Base-by-base conservation (phyloP, 2,113 vertebrate species). In the Aegithalos caudatus region DNA sequence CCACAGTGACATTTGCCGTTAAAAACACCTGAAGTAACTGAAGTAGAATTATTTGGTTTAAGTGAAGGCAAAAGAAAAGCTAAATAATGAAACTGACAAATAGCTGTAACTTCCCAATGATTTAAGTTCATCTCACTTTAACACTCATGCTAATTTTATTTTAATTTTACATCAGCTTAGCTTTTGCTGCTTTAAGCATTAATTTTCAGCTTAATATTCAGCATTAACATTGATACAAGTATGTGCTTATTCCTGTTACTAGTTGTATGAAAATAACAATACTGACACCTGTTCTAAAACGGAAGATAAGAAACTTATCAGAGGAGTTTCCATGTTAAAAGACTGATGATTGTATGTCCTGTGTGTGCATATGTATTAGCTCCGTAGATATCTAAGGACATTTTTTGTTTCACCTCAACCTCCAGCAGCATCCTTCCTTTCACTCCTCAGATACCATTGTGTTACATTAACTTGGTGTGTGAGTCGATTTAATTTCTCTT, bases 111-210 rank as follows among this genome's bases (percentile, higher is more conserved):
- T 91, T 95, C 53, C 66, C 47, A 85, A 3, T 62, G n/a, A 80
- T 92, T 88, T 94, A 76, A 86, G 76, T 96, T 92, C 90, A 92
- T 93, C 79, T 93, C 85, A 96, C 91, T 94, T 91, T 92, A 95
- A 95, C 95, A 65, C 19, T 88, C 88, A 94, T 96, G 85, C 94
- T 96, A 82, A 89, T 96, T 95, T 95, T 94, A 60, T 96, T 96
- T 97, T 96, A 87, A 73, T 96, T 96, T 96, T 73, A 93, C 79
- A 90, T 95, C 79, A 94, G 53, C 86, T 92, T 91, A 96, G 56
- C 89, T 92, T 88, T 95, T 90, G 90, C 95, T 96, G 95, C 93
- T 96, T 95, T 61, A 88, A 94, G 90, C 89, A 81, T 96, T 96
- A 93, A 94, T 96, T 94, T 94, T 85, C 91, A 81, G 81, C 94